Base-by-base conservation (phyloP, 64 coral and sea anemone genomes). In the Montipora capricornis region DNA sequence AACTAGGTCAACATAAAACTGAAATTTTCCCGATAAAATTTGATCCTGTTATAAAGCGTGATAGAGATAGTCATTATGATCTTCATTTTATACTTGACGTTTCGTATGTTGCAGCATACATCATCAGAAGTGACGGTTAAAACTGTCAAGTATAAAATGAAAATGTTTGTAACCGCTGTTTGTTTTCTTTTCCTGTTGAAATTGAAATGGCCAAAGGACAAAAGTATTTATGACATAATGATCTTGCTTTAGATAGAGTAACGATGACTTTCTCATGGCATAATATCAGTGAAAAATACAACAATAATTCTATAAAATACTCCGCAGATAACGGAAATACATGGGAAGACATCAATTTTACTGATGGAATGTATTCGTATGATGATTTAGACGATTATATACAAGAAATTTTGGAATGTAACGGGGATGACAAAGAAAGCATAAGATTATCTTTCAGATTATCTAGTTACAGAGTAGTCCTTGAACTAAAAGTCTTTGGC, bases 11-110 rank as follows among this genome's bases (percentile, higher is more conserved):
- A 16, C 47, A 8, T 26, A 81, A 73, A 49, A 8, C 44, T 58
- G 90, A 70, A 50, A 61, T 83, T 71, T 83, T 37, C 14, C 20
- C 70, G 26, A 91, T 82, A 20, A 91, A 82, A 81, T 89, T 55
- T 15, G 29, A 52, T 26, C 87, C 87, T 57, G 13, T 22, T 0
- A 2, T 75, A 1, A n/a, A 82, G 22, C 62, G 83, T 12, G 13
- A 49, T 4, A 0, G 2, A 8, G 51, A 45, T n/a, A 83, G 59
- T 62, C 73, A 74, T 55, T 66, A 91, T 53, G 89, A 91, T 14
- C 0, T 91, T 0, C 22, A 22, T 22, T 22, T 22, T 22, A 22
- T 22, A 22, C 22, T 22, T 22, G 22, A 22, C 22, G 22, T 22
- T 22, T 22, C 22, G 22, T 22, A 22, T 22, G 22, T 22, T 22